phyloP scores from a whole-genome alignment of 2,113 vertebrate genomes.

The Tetrao urogallus region DNA sequence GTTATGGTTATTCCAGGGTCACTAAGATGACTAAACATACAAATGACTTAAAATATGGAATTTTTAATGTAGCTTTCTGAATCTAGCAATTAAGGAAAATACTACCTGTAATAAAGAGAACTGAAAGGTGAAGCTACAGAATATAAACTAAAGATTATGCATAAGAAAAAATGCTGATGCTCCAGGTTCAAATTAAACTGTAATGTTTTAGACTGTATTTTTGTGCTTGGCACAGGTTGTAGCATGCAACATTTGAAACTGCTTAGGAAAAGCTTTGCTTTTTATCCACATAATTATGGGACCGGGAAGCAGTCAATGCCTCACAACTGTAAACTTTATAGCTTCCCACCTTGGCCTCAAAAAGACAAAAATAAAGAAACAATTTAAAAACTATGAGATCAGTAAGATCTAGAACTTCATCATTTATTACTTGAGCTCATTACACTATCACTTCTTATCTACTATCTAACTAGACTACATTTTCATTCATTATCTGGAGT shows the following conservation, averaged over 20 bases:
- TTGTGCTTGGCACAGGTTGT: neutral
- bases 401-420: neutral
- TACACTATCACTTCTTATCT: neutral
- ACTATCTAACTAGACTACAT: neutral
- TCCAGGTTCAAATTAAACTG: neutral
- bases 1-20: neutral
- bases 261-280: neutral
- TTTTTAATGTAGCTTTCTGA: neutral
- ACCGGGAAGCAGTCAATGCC: neutral
- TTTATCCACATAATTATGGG: neutral
- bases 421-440: neutral
- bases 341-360: neutral
- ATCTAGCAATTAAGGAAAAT: neutral
- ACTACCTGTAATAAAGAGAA: neutral
- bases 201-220: neutral
- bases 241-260: neutral
- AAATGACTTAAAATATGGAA: neutral
- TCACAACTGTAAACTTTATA: neutral
- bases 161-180: neutral
- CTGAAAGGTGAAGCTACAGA: neutral
- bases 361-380: neutral
- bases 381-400: neutral
- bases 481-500: constrained; percentile 2
- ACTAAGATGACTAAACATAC: neutral
- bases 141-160: neutral